phyloP scores from a whole-genome alignment of 2,113 vertebrate species.

The Psilopogon haemacephalus region DNA sequence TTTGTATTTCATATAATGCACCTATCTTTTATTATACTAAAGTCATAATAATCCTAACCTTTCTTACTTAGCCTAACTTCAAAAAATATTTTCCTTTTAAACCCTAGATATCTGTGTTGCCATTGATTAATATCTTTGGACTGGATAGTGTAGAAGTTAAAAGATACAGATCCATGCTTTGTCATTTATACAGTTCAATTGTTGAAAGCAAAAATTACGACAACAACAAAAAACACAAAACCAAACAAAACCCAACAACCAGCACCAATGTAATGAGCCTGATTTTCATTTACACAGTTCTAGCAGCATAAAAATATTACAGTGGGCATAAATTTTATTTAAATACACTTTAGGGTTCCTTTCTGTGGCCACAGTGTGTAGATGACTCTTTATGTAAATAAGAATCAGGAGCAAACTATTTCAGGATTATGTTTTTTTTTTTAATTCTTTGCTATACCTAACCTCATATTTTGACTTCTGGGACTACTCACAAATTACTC shows the following conservation, averaged over 20 bases:
- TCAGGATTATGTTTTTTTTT: not conserved
- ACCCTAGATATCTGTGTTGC: not conserved
- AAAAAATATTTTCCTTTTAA: not conserved
- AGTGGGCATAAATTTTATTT: conserved; percentile 22
- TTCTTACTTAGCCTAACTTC: not conserved
- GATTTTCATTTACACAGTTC: not conserved
- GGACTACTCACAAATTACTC: not conserved
- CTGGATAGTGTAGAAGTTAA: not conserved
- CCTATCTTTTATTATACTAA: not conserved
- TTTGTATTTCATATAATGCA: not conserved
- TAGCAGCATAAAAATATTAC: not conserved
- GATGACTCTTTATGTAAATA: conserved; percentile 9
- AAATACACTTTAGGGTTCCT: not conserved
- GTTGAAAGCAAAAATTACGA: not conserved
- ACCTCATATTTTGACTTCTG: conserved; percentile 5
- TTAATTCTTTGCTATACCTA: conserved; percentile 6
- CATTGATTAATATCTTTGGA: not conserved
- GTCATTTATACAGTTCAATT: not conserved
- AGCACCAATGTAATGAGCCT: not conserved
- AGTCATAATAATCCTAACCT: not conserved
- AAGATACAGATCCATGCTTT: not conserved
- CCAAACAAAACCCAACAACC: no score
- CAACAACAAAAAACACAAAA: not conserved
- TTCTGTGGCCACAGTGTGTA: not conserved
- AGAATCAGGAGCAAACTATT: not conserved